Conservation (phyloP, 2,797 vertebrate genomes). For the Trichosurus vulpecula region DNA sequence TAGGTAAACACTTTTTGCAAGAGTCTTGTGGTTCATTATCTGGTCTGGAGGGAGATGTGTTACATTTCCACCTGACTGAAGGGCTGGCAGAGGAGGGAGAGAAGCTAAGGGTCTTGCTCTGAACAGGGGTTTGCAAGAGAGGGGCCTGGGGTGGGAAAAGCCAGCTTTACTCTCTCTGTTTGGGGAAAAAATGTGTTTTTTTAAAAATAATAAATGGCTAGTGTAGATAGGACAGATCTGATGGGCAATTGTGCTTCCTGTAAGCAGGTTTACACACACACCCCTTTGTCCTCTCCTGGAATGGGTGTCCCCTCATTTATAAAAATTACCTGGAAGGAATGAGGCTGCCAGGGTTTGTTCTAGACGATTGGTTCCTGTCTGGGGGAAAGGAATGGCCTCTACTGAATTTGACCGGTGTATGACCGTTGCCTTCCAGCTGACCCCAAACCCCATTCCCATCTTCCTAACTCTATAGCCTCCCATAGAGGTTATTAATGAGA, state of each 20-base stretch:
- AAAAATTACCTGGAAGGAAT: conserved; percentile 98
- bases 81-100: background rate
- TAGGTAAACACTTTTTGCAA: conserved; percentile 67
- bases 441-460: conserved; percentile 85
- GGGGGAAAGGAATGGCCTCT: conserved; percentile 93
- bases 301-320: conserved; percentile 92
- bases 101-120: conserved; percentile 45
- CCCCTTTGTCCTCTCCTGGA: conserved; percentile 82
- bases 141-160: conserved; percentile 53
- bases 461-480: conserved; percentile 81
- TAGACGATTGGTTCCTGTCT: conserved; percentile 93
- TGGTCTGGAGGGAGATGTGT: conserved; percentile 41
- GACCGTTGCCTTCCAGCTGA: conserved; percentile 98
- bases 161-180: background rate
- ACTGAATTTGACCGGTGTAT: conserved; percentile 97
- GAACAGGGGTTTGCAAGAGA: conserved; percentile 26
- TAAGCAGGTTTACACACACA: conserved; percentile 52
- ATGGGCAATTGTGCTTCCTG: conserved; percentile 18
- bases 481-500: conserved; percentile 82
- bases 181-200: conserved; percentile 34
- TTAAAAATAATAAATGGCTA: conserved; percentile 16
- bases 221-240: conserved; percentile 29
- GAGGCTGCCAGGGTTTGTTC: conserved; percentile 90
- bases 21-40: conserved; percentile 41
- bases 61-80: conserved; percentile 60